Evolutionary conservation across 2,113 vertebrate species (phyloP), one percentile per base, ranked within the genome.

Genomic region (Nothobranchius kuhntae): DNA sequence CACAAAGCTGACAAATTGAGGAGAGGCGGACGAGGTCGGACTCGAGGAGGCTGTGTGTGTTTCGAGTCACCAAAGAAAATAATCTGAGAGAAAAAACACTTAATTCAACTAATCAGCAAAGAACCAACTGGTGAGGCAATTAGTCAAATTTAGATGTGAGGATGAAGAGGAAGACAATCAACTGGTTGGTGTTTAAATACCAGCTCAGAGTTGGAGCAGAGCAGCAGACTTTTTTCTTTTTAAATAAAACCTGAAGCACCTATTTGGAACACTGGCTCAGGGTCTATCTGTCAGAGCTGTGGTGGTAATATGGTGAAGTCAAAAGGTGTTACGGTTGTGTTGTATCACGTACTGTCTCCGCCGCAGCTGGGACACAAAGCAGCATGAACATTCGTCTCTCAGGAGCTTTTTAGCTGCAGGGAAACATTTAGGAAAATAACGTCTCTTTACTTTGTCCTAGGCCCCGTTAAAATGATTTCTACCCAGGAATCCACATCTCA

Each of bases 1-100:
- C 81, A 77, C 77, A 80, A 80, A 86, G 67, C 80, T 44, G 77
- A 87, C 82, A 90, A 89, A 89, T 84, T 72, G 84, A 82, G 68
- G 78, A 76, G 70, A 62, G 54, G 63, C 62, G 51, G 36, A 71
- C 14, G 67, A 55, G 76, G 73, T 77, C 73, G 53, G 69, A 21
- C 59, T 66, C 36, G 67, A 85, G 79, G 81, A 4, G 13, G 62
- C 77, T 77, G 72, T 65, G 59, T 80, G 50, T 50, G 68, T 65
- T 83, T 73, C 13, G 51, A 59, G 63, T 68, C 38, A 7, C 45
- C 12, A 10, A 42, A 44, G 7, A 36, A 26, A 45, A 51, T 51
- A 46, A 17, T 1, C 3, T n/a, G 17, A 40, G n/a, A 65, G 17
- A n/a, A n/a, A 42, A 52, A 21, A 30, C 2, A 3, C 2, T 30